Percentiles rank a stretch among this genome's conserved stretches.
Evolutionary conservation across 2,888 invertebrate genomes (phyloP).

Genomic region (Eretmocerus hayati): DNA sequence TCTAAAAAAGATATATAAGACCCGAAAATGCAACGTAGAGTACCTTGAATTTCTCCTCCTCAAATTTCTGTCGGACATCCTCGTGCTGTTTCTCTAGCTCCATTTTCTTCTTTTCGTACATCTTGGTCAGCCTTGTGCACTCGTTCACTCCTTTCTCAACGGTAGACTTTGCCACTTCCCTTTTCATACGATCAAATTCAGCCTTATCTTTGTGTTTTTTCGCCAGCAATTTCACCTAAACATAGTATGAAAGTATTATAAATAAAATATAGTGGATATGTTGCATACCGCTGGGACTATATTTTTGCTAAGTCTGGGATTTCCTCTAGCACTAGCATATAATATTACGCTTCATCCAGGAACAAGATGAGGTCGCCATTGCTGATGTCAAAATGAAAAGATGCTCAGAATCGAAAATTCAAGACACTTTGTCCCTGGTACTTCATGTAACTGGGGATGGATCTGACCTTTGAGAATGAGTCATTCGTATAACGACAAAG

Average conservation of each 20-base stretch:
- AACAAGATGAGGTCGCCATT: no score
- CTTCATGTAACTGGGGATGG: no score
- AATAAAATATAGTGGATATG: not conserved
- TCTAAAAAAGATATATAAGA: no score
- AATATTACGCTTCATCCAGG: no score
- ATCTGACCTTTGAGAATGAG: no score
- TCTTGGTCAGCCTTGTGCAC: constrained; percentile 70
- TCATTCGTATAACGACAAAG: no score
- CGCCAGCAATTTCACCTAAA: constrained; percentile 68
- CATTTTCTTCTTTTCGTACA: constrained; percentile 68
- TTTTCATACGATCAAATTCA: constrained; percentile 78
- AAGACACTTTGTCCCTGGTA: no score
- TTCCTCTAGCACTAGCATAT: no score
- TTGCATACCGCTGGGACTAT: no score
- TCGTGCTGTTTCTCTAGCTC: constrained; percentile 75
- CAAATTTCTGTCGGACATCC: constrained; percentile 61
- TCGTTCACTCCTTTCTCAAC: constrained; percentile 88
- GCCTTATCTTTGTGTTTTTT: constrained; percentile 87
- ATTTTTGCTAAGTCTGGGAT: no score
- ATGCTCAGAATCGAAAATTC: no score
- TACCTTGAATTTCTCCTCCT: constrained; percentile 62
- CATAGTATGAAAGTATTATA: not conserved
- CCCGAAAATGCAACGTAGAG: not conserved
- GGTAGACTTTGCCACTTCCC: constrained; percentile 73
- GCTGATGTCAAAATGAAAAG: no score